Percentiles rank a stretch among this genome's conserved stretches.
Conservation (phyloP, 2,888 invertebrate species). For the Microctonus brassicae region DNA sequence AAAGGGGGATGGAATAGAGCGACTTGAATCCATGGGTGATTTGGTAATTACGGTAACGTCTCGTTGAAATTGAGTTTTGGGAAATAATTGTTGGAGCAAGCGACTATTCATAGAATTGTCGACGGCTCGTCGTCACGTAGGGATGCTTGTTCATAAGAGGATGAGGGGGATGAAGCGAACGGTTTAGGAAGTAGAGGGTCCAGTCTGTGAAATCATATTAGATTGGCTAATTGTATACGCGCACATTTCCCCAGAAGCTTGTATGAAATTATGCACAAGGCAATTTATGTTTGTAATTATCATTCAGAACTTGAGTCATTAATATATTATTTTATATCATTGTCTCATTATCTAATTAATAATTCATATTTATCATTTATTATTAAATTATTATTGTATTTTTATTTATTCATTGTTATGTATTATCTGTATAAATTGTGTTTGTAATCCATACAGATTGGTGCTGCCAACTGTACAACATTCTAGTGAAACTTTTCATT, state of each 20-base stretch:
- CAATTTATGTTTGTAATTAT: neutral
- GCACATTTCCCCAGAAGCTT: neutral
- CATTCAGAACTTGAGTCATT: neutral
- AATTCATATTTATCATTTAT: too few relatives aligned
- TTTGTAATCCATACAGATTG: neutral
- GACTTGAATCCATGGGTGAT: constrained; percentile 11
- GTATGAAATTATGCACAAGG: neutral
- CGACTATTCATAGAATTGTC: constrained; percentile 33
- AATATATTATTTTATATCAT: neutral
- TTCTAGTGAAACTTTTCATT: neutral
- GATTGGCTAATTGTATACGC: constrained; percentile 31
- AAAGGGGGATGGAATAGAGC: constrained; percentile 33
- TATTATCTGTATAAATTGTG: neutral
- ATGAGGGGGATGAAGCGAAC: neutral
- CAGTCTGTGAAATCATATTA: constrained; percentile 21
- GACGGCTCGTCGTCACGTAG: constrained; percentile 29
- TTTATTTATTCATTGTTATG: too few relatives aligned
- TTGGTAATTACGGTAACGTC: constrained; percentile 30
- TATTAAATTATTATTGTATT: too few relatives aligned
- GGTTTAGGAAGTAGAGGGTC: constrained; percentile 1
- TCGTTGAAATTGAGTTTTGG: constrained; percentile 30
- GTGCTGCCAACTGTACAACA: neutral
- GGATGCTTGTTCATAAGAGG: constrained; percentile 8
- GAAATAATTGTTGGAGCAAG: constrained; percentile 32
- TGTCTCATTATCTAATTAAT: neutral